Evolutionary conservation across 2,113 vertebrate genomes (phyloP).

Genomic region (Mystacornis crossleyi): DNA sequence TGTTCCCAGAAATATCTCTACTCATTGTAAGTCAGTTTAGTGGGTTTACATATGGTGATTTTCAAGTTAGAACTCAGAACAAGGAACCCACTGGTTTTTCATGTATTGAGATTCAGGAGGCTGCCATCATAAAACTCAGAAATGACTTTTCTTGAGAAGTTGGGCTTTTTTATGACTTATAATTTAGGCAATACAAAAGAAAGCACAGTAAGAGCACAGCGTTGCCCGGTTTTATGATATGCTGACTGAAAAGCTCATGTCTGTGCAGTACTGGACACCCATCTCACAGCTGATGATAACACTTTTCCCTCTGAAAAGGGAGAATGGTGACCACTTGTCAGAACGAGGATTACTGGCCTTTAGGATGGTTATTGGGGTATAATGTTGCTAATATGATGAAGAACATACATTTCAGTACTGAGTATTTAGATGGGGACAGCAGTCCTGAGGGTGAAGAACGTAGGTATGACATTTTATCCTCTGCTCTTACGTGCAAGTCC

Average conservation of each 20-base stretch:
- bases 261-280: neutral
- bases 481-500: neutral
- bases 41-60: neutral
- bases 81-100: neutral
- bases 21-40: neutral
- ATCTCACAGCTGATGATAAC: neutral
- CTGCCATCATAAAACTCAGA: neutral
- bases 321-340: neutral
- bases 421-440: neutral
- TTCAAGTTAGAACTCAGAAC: neutral
- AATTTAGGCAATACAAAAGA: neutral
- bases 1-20: constrained; percentile 39
- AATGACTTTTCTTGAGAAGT: neutral
- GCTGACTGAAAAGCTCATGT: neutral
- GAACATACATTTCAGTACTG: neutral
- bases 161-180: neutral
- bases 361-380: neutral
- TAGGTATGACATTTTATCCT: neutral
- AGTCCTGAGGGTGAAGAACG: neutral
- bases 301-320: neutral
- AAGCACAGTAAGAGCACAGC: neutral
- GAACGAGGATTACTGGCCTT: neutral
- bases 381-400: neutral
- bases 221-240: neutral
- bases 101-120: neutral